Evolutionary conservation across 1,140 invertebrate species (phyloP).

Genomic region (Venustaconcha ellipsiformis): DNA sequence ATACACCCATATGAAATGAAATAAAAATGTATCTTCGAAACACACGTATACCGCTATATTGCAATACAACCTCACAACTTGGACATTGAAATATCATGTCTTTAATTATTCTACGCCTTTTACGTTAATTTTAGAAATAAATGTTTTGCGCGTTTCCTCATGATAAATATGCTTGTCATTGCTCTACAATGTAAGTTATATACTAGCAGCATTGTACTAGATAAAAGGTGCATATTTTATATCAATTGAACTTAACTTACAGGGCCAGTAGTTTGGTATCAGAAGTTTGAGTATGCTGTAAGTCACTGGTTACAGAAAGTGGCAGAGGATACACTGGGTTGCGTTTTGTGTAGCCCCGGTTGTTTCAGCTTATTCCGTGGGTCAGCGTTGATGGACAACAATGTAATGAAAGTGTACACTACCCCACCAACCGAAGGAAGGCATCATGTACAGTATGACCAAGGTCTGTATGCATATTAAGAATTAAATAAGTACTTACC

Average conservation of each 20-base stretch:
- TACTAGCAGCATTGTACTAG: not conserved
- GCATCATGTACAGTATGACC: conserved; percentile 76
- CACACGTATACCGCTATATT: no score
- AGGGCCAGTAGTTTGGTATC: conserved; percentile 60
- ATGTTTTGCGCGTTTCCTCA: not conserved
- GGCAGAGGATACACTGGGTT: conserved; percentile 54
- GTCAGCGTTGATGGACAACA: conserved; percentile 53
- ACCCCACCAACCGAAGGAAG: conserved; percentile 70
- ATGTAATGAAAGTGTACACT: conserved; percentile 62
- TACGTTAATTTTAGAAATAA: not conserved
- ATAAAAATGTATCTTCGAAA: no score
- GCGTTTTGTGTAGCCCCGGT: conserved; percentile 53
- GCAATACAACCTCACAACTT: no score
- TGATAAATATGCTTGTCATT: not conserved
- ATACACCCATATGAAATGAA: no score
- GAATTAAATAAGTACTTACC: no score
- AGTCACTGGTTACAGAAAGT: conserved; percentile 58
- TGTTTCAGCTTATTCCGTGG: conserved; percentile 56
- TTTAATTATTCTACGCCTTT: not conserved
- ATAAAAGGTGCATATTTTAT: no score
- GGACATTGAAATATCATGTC: no score
- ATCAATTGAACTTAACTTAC: conserved; percentile 52
- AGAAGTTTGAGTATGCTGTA: conserved; percentile 58
- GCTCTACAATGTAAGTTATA: not conserved
- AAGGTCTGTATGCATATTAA: no score